A percentile compares a stretch with the other conserved stretches of the same genome.
Evolutionary conservation across 1,140 invertebrate genomes (phyloP).

Genomic region (Penaeus japonicus): DNA sequence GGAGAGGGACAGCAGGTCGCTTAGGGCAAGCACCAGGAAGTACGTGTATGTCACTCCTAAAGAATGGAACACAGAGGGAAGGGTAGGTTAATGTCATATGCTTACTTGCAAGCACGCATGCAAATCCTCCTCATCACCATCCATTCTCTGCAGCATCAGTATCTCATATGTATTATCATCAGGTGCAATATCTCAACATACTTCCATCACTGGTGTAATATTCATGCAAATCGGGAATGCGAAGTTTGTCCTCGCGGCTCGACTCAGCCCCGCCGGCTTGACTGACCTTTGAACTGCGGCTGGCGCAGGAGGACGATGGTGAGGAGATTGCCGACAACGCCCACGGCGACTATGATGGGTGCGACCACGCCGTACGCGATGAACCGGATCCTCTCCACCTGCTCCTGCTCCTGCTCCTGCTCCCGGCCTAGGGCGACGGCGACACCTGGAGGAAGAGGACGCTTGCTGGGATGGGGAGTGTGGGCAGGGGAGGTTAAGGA

Average conservation of each 20-base stretch:
- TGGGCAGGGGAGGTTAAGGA: no score
- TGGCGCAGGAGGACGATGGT: slow-evolving; percentile 60
- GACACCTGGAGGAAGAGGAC: no score
- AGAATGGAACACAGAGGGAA: not conserved
- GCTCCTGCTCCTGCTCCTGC: slow-evolving; percentile 6
- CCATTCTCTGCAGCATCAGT: no score
- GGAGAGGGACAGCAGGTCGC: slow-evolving; percentile 60
- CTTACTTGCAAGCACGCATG: no score
- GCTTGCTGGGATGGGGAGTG: no score
- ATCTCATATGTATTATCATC: no score
- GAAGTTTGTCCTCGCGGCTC: not conserved
- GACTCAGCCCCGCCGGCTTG: not conserved
- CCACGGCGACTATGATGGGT: slow-evolving; percentile 61
- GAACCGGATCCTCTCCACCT: slow-evolving; percentile 21
- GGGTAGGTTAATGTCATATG: no score
- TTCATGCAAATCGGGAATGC: no score
- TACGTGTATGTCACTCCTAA: slow-evolving; percentile 61
- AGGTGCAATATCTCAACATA: no score
- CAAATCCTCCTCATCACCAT: no score
- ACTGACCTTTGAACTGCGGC: slow-evolving; percentile 60
- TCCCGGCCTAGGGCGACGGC: not conserved
- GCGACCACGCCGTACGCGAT: slow-evolving; percentile 61
- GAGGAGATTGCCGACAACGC: slow-evolving; percentile 62
- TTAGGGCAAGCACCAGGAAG: slow-evolving; percentile 61
- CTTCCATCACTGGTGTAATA: no score